phyloP scores from a whole-genome alignment of 2,113 vertebrate genomes.

The Rhinopomastus cyanomelas region DNA sequence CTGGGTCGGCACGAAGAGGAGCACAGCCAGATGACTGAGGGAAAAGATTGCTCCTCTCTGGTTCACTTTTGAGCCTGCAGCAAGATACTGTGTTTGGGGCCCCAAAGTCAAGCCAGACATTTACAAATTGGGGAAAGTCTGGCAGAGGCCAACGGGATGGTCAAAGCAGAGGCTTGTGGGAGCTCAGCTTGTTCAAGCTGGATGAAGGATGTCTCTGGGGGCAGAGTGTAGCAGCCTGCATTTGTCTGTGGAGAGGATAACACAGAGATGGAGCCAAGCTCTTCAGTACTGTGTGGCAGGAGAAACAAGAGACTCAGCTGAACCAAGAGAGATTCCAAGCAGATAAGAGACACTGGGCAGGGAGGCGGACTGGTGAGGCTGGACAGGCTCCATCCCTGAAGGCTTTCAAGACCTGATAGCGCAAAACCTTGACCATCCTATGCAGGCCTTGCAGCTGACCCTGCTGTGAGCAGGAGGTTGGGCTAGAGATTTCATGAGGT shows the following conservation, averaged over 20 bases:
- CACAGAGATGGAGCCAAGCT: not conserved
- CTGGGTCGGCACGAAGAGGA: not conserved
- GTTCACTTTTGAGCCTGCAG: not conserved
- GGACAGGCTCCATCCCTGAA: not conserved
- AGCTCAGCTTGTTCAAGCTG: not conserved
- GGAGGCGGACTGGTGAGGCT: not conserved
- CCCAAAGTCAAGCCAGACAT: not conserved
- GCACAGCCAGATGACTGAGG: not conserved
- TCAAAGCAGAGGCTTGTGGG: not conserved
- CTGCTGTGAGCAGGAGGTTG: not conserved
- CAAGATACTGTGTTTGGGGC: rapidly evolving
- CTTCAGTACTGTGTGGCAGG: not conserved
- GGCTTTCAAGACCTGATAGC: not conserved
- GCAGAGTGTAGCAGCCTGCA: not conserved
- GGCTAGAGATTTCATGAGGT: not conserved
- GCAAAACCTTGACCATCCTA: not conserved
- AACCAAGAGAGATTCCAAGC: not conserved
- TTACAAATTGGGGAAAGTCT: not conserved
- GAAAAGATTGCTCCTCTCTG: not conserved
- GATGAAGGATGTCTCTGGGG: not conserved
- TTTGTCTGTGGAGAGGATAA: not conserved
- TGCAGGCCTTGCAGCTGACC: not conserved
- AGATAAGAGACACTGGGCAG: not conserved
- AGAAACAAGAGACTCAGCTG: not conserved
- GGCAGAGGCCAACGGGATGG: not conserved